Conservation (phyloP, 2,113 vertebrate species). For the Apistogramma diplotaenia region DNA sequence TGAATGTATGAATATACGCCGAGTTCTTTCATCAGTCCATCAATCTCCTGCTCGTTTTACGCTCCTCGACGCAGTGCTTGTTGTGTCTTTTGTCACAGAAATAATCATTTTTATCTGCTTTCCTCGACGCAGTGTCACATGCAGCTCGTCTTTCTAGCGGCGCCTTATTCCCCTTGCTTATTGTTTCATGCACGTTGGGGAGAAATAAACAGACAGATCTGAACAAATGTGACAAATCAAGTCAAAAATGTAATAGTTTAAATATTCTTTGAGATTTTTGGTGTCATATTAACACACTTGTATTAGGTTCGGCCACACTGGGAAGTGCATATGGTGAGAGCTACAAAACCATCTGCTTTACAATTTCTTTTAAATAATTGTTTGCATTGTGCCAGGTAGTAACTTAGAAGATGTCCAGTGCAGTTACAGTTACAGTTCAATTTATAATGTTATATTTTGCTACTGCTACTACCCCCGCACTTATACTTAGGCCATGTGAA, state of each 20-base stretch:
- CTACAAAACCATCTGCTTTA: conserved; percentile 28
- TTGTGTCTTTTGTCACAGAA: conserved; percentile 48
- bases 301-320: not conserved
- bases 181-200: not conserved
- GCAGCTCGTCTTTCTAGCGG: conserved; percentile 9
- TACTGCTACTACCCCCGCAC: conserved; percentile 24
- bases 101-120: conserved; percentile 11
- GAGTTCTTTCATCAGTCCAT: conserved; percentile 33
- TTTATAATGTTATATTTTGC: conserved; percentile 45
- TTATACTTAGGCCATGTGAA: conserved; percentile 42
- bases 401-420: conserved; percentile 2
- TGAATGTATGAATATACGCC: conserved; percentile 34
- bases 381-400: conserved; percentile 33
- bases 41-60: conserved; percentile 25
- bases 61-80: not conserved
- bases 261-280: not conserved
- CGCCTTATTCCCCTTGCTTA: not conserved
- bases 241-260: not conserved
- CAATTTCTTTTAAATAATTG: conserved; percentile 15
- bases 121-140: conserved; percentile 5
- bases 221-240: not conserved
- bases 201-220: not conserved
- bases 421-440: conserved; percentile 45
- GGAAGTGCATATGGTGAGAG: not conserved
- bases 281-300: not conserved